These are phyloP conservation scores for Rhagoletis zephyria DNA, from an alignment of 1,140 invertebrate species.

Conservation along the genomic window DNA sequence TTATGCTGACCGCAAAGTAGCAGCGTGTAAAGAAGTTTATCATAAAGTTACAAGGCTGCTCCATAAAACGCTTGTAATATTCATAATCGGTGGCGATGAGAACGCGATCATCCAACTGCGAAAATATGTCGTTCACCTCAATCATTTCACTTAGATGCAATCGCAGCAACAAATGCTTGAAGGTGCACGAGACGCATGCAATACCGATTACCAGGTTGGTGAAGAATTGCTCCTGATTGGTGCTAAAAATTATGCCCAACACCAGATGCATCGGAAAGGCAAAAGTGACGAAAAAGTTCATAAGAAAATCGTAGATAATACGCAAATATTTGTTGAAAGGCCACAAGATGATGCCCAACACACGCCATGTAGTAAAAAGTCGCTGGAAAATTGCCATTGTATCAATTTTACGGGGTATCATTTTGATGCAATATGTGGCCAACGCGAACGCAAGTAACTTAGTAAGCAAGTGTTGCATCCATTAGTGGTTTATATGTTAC, in stretches of 20 bases:
- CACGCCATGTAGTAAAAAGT: conserved; percentile 16
- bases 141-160: conserved; percentile 56
- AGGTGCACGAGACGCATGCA: conserved; percentile 59
- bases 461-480: background rate
- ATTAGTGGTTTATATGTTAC: background rate
- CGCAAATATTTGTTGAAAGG: conserved; percentile 39
- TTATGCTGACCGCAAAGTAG: conserved; percentile 55
- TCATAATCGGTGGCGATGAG: conserved; percentile 55
- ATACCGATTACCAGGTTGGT: conserved; percentile 59
- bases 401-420: background rate
- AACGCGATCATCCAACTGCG: conserved; percentile 58
- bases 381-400: background rate
- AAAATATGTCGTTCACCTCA: conserved; percentile 54
- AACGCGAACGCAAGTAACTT: background rate
- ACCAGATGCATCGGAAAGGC: conserved; percentile 59
- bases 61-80: conserved; percentile 54
- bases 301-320: conserved; percentile 48
- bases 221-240: conserved; percentile 53
- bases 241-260: conserved; percentile 56
- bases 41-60: conserved; percentile 51
- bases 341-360: conserved; percentile 4
- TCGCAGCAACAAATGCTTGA: conserved; percentile 58
- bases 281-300: conserved; percentile 57
- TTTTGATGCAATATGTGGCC: background rate
- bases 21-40: conserved; percentile 56